Evolutionary conservation across 1,140 invertebrate genomes (phyloP).

Genomic region (Drosophila tsacasi): DNA sequence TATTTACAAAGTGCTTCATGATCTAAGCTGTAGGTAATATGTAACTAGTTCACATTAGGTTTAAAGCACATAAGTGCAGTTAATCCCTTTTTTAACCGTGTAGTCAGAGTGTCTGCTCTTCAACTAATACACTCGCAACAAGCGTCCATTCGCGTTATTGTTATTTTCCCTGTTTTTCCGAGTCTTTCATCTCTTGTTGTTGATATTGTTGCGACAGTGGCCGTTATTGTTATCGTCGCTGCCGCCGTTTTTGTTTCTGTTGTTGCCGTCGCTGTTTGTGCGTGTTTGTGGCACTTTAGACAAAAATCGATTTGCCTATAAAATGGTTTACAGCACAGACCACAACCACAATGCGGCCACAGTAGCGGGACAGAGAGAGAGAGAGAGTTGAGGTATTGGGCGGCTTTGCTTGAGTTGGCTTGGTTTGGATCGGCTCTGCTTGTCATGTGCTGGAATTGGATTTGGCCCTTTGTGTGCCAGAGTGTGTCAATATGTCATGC

Average conservation of each 20-base stretch:
- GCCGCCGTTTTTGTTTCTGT: constrained; percentile 34
- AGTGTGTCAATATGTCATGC: constrained; percentile 68
- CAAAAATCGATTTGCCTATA: constrained; percentile 84
- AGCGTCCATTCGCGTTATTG: constrained; percentile 40
- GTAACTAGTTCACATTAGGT: not conserved
- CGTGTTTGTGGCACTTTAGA: constrained; percentile 83
- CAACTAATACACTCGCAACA: constrained; percentile 62
- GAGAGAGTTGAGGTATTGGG: constrained; percentile 21
- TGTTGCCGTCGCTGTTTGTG: constrained; percentile 42
- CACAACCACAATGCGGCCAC: constrained; percentile 52
- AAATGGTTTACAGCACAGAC: constrained; percentile 75
- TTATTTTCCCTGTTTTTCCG: constrained; percentile 34
- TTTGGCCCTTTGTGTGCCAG: constrained; percentile 23
- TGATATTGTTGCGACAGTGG: constrained; percentile 59
- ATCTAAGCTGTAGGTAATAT: not conserved
- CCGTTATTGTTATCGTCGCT: constrained; percentile 26
- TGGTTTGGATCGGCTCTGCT: constrained; percentile 13
- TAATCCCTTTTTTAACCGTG: constrained; percentile 9
- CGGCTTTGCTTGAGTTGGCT: constrained; percentile 28
- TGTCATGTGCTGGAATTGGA: constrained; percentile 40
- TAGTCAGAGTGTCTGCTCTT: constrained; percentile 49
- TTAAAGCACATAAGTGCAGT: not conserved
- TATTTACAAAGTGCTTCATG: not conserved
- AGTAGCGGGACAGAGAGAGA: constrained; percentile 10
- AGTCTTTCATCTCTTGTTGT: constrained; percentile 33